phyloP scores from a whole-genome alignment of 2,797 vertebrate species.

The Lepilemur septentrionalis region DNA sequence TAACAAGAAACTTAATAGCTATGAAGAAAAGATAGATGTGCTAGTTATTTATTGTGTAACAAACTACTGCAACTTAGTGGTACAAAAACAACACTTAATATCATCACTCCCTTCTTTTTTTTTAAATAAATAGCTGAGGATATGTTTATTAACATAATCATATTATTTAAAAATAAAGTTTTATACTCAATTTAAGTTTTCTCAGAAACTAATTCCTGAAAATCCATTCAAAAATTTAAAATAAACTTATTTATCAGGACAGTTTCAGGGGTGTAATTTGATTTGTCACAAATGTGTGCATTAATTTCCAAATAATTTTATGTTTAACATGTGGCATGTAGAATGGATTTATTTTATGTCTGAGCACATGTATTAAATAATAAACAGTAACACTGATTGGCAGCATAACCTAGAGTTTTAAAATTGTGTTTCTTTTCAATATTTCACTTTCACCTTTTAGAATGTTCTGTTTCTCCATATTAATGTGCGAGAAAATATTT shows the following conservation, averaged over 20 bases:
- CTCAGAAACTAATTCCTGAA: not conserved
- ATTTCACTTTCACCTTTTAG: not conserved
- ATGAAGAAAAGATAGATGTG: not conserved
- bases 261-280: not conserved
- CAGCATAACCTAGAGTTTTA: not conserved
- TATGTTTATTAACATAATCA: not conserved
- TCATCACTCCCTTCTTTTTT: not conserved
- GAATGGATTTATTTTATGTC: not conserved
- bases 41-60: not conserved
- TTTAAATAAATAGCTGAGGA: not conserved
- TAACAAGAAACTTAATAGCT: not conserved
- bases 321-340: not conserved
- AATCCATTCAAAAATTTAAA: not conserved
- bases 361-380: not conserved
- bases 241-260: not conserved
- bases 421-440: not conserved
- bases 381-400: not conserved
- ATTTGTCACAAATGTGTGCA: not conserved
- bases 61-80: not conserved
- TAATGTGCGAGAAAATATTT: not conserved
- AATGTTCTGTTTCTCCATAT: not conserved
- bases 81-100: not conserved
- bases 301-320: slow-evolving; percentile 32
- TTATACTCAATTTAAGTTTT: not conserved
- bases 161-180: slow-evolving; percentile 36